Evolutionary conservation across 2,888 invertebrate genomes (phyloP).

Genomic region (Cyclophora albipunctata): DNA sequence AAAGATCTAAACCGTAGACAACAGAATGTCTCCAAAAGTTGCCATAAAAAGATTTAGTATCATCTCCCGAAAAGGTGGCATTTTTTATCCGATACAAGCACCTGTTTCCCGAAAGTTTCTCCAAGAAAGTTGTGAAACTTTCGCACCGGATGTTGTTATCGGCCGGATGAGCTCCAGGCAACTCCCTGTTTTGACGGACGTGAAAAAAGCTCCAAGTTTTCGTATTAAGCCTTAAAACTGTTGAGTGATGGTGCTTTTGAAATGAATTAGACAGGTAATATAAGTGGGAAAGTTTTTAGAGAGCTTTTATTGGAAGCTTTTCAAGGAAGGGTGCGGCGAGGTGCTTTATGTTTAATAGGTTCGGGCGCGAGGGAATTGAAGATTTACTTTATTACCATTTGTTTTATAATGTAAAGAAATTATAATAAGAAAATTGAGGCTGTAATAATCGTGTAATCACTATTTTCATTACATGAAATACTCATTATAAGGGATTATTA

Average conservation of each 20-base stretch:
- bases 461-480: too few relatives aligned
- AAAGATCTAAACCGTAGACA: too few relatives aligned
- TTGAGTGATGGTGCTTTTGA: conserved; percentile 20
- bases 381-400: too few relatives aligned
- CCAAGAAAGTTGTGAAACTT: conserved; percentile 46
- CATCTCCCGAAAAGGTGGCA: conserved; percentile 44
- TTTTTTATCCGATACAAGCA: conserved; percentile 66
- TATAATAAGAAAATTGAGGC: too few relatives aligned
- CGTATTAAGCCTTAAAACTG: conserved; percentile 20
- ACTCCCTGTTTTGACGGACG: conserved; percentile 70
- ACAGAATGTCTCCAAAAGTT: conserved; percentile 38
- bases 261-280: conserved; percentile 17
- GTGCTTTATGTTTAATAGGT: conserved; percentile 11
- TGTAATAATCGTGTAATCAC: too few relatives aligned
- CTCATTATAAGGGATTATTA: too few relatives aligned
- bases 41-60: conserved; percentile 30
- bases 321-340: conserved; percentile 15
- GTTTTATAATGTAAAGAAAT: too few relatives aligned
- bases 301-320: conserved; percentile 15
- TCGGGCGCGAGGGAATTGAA: too few relatives aligned
- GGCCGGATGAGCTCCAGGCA: conserved; percentile 74
- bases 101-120: conserved; percentile 46
- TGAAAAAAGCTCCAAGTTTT: conserved; percentile 39
- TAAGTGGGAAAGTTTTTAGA: conserved; percentile 21
- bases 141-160: conserved; percentile 71